Evolutionary conservation across 1,140 invertebrate species (phyloP).

Genomic region (Condylostylus longicornis): DNA sequence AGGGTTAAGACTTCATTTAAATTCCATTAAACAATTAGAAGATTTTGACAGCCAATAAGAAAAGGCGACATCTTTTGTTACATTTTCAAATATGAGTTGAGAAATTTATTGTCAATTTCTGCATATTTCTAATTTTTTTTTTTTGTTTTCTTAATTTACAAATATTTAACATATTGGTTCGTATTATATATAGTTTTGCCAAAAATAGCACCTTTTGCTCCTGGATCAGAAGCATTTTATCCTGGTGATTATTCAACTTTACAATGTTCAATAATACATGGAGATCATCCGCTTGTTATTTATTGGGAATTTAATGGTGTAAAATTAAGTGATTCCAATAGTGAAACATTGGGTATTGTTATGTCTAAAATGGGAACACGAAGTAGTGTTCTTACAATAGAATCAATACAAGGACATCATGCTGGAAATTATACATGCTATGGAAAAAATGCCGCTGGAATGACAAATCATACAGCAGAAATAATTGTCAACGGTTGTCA

Average conservation of each 20-base stretch:
- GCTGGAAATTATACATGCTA: constrained; percentile 70
- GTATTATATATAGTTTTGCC: constrained; percentile 46
- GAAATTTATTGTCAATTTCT: too few species aligned
- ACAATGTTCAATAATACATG: constrained; percentile 56
- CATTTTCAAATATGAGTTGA: too few species aligned
- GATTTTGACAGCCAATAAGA: too few species aligned
- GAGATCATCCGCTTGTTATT: constrained; percentile 61
- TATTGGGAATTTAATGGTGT: constrained; percentile 54
- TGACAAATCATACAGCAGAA: constrained; percentile 43
- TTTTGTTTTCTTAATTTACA: too few species aligned
- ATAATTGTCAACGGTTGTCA: constrained; percentile 51
- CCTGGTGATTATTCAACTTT: constrained; percentile 50
- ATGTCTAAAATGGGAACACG: constrained; percentile 40
- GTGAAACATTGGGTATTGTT: constrained; percentile 25
- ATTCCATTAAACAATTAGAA: too few species aligned
- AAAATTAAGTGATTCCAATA: constrained; percentile 10
- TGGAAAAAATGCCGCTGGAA: constrained; percentile 56
- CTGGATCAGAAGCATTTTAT: constrained; percentile 40
- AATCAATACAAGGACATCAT: constrained; percentile 50
- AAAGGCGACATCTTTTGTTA: too few species aligned
- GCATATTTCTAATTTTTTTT: too few species aligned
- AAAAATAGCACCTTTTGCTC: constrained; percentile 47
- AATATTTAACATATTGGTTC: not conserved
- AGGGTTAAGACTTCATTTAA: too few species aligned
- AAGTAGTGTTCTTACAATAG: constrained; percentile 55